These are phyloP conservation scores for Dreissena polymorpha DNA, from an alignment of 1,140 invertebrate genomes.

Conservation along the genomic window DNA sequence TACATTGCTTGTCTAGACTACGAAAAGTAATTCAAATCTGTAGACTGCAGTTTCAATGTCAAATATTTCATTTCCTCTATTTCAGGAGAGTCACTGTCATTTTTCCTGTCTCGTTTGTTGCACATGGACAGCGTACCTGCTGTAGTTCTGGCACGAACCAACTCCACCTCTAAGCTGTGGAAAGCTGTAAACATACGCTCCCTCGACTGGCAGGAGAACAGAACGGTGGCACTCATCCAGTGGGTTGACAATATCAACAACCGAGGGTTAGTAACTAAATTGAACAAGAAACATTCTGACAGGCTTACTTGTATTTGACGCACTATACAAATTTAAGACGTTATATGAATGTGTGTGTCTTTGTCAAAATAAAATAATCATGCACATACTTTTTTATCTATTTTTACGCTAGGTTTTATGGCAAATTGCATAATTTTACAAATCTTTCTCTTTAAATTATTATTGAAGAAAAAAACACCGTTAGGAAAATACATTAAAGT, in stretches of 20 bases:
- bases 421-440: no score
- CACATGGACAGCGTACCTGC: slow-evolving; percentile 76
- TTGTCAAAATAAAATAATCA: no score
- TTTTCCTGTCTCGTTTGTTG: slow-evolving; percentile 75
- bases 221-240: slow-evolving; percentile 76
- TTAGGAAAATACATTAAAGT: no score
- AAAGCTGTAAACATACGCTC: slow-evolving; percentile 54
- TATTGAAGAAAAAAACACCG: no score
- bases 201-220: slow-evolving; percentile 69
- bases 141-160: slow-evolving; percentile 70
- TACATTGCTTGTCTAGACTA: not conserved
- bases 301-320: no score
- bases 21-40: not conserved
- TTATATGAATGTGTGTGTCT: no score
- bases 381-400: no score
- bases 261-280: no score
- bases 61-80: not conserved
- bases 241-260: slow-evolving; percentile 75
- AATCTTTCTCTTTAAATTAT: no score
- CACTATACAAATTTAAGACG: no score
- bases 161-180: slow-evolving; percentile 67
- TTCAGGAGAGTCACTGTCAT: slow-evolving; percentile 78
- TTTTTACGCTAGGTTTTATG: no score
- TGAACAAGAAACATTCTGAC: no score
- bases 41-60: not conserved